Percentiles rank a stretch among this genome's conserved stretches.
Evolutionary conservation across 2,113 vertebrate genomes (phyloP).

Genomic region (Anoura caudifer): DNA sequence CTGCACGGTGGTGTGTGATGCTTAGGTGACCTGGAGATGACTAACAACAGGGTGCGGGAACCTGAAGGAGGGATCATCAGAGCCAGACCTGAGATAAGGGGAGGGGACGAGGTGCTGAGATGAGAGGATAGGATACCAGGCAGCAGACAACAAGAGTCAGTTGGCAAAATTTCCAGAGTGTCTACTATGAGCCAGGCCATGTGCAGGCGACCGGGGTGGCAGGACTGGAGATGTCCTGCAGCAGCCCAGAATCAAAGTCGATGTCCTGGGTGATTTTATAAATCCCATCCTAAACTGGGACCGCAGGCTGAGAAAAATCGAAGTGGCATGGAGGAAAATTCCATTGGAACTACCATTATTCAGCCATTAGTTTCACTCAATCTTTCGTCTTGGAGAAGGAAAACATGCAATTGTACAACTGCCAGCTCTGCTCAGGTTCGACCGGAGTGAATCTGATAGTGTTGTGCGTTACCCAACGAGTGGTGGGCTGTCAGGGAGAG

Average conservation of each 20-base stretch:
- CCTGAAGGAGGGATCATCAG: not conserved
- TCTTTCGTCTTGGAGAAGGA: not conserved
- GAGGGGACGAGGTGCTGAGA: not conserved
- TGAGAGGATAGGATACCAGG: not conserved
- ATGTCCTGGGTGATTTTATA: slow-evolving; percentile 2
- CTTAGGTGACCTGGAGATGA: not conserved
- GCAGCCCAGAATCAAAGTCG: slow-evolving; percentile 2
- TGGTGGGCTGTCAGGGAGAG: not conserved
- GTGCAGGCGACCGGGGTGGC: not conserved
- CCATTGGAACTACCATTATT: slow-evolving; percentile 47
- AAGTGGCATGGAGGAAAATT: slow-evolving; percentile 31
- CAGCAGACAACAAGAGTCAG: too few relatives aligned
- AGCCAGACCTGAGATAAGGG: not conserved
- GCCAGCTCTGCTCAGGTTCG: not conserved
- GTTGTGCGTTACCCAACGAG: not conserved
- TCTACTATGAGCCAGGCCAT: not conserved
- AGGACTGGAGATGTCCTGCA: not conserved
- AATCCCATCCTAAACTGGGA: slow-evolving; percentile 7
- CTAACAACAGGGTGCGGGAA: not conserved
- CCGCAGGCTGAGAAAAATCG: slow-evolving; percentile 28
- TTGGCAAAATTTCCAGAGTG: not conserved
- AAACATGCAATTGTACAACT: not conserved
- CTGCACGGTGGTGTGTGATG: not conserved
- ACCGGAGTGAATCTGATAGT: not conserved
- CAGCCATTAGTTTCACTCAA: slow-evolving; percentile 25